Percentiles rank a stretch among this genome's conserved stretches.
These are phyloP conservation scores for Crossaster papposus DNA, from an alignment of 53 echinoderm and acorn worm genomes.

Conservation along the genomic window DNA sequence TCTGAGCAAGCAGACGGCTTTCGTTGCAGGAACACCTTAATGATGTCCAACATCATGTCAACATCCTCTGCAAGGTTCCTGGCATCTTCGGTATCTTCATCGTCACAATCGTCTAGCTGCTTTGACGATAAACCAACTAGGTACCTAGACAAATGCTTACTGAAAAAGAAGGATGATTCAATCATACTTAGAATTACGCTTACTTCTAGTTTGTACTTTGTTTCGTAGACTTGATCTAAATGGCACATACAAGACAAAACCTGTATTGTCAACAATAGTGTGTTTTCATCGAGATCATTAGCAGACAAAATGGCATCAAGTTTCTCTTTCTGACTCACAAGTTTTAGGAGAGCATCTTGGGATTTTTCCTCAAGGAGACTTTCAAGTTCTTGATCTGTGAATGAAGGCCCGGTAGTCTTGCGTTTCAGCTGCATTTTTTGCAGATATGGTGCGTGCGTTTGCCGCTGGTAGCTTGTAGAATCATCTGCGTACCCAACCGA, in stretches of 20 bases:
- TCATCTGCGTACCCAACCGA: background rate
- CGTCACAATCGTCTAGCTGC: background rate
- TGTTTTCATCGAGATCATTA: conserved; percentile 21
- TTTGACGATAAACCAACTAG: conserved; percentile 16
- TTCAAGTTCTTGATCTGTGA: conserved; percentile 19
- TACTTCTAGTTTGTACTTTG: background rate
- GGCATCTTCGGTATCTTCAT: background rate
- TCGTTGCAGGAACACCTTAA: conserved; percentile 5
- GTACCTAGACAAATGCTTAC: conserved; percentile 50
- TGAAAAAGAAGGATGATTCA: conserved; percentile 18
- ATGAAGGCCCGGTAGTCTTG: background rate
- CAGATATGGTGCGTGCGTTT: background rate
- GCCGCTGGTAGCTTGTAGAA: background rate
- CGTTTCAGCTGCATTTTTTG: background rate
- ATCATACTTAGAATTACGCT: conserved; percentile 26
- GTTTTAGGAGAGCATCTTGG: conserved; percentile 2
- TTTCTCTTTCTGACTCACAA: conserved; percentile 4
- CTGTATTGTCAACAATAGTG: conserved; percentile 1
- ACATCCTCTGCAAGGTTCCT: background rate
- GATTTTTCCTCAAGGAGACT: background rate
- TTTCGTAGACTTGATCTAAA: background rate
- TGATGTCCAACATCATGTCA: background rate
- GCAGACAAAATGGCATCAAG: background rate
- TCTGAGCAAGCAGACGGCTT: conserved; percentile 12
- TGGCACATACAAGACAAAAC: conserved; percentile 35